Conservation (phyloP, 1,140 invertebrate species). For the Drosophila sulfurigaster region DNA sequence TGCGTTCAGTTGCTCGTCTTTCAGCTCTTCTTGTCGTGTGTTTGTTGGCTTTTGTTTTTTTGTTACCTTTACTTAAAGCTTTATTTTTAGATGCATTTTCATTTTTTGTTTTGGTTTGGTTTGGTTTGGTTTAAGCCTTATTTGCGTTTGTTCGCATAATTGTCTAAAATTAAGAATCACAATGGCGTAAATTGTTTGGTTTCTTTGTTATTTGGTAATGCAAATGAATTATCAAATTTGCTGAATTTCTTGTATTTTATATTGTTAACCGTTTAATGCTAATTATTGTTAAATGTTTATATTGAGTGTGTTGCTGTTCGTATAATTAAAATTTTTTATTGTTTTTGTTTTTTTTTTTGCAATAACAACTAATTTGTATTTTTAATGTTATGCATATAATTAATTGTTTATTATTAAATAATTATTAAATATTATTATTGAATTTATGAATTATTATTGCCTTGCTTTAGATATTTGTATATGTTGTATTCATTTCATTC, state of each 20-base stretch:
- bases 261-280: slow-evolving; percentile 64
- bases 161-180: slow-evolving; percentile 84
- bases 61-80: slow-evolving; percentile 40
- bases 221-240: slow-evolving; percentile 13
- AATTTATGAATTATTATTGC: slow-evolving; percentile 52
- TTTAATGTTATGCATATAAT: slow-evolving; percentile 24
- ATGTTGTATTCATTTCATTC: slow-evolving; percentile 21
- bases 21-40: slow-evolving; percentile 34
- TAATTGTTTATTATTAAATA: slow-evolving; percentile 29
- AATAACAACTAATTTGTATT: slow-evolving; percentile 35
- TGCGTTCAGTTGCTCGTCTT: slow-evolving; percentile 23
- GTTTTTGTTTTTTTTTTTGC: slow-evolving; percentile 6
- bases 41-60: slow-evolving; percentile 22
- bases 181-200: slow-evolving; percentile 72
- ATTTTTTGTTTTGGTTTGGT: neutral
- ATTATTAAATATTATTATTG: slow-evolving; percentile 22
- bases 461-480: slow-evolving; percentile 42
- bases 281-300: slow-evolving; percentile 77
- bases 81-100: slow-evolving; percentile 26
- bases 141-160: slow-evolving; percentile 48
- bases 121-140: slow-evolving; percentile 25
- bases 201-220: slow-evolving; percentile 14
- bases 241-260: slow-evolving; percentile 10
- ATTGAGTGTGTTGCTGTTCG: slow-evolving; percentile 34
- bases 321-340: slow-evolving; percentile 6